Evolutionary conservation across 2,888 invertebrate species (phyloP).

Genomic region (Cantharis nigra): DNA sequence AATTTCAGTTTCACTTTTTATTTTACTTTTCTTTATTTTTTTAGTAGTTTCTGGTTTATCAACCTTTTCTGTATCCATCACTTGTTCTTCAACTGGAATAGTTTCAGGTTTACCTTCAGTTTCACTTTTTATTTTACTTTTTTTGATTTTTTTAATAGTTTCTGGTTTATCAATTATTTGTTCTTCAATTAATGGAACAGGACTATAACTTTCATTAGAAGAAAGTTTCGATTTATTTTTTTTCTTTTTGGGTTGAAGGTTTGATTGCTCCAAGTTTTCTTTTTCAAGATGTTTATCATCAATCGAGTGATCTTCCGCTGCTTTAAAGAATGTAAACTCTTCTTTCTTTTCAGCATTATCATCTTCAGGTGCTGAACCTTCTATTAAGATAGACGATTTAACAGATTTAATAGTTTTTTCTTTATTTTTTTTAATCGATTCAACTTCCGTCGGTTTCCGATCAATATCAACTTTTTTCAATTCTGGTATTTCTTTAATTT

Average conservation of each 20-base stretch:
- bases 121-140: not conserved
- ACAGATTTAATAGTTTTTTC: not conserved
- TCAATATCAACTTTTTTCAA: not conserved
- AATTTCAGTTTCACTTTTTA: too few species aligned
- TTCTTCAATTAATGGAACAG: not conserved
- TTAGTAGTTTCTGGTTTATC: too few species aligned
- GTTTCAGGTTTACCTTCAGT: not conserved
- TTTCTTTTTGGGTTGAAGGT: not conserved
- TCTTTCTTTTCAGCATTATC: constrained; percentile 16
- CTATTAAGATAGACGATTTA: not conserved
- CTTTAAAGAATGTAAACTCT: constrained; percentile 13
- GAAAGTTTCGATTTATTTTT: constrained; percentile 2
- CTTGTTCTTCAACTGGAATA: not conserved
- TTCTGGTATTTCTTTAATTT: not conserved
- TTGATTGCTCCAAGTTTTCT: not conserved
- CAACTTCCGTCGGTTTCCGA: not conserved
- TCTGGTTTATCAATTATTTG: not conserved
- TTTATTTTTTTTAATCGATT: not conserved
- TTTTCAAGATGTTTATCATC: not conserved
- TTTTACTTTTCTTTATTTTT: too few species aligned
- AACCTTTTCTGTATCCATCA: too few species aligned
- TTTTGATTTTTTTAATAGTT: not conserved
- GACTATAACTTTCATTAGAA: not conserved
- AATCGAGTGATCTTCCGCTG: not conserved
- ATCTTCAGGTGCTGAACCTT: not conserved